Evolutionary conservation across 35 echinoderm and acorn worm genomes (phyloP).

Genomic region (Amphiura filiformis): DNA sequence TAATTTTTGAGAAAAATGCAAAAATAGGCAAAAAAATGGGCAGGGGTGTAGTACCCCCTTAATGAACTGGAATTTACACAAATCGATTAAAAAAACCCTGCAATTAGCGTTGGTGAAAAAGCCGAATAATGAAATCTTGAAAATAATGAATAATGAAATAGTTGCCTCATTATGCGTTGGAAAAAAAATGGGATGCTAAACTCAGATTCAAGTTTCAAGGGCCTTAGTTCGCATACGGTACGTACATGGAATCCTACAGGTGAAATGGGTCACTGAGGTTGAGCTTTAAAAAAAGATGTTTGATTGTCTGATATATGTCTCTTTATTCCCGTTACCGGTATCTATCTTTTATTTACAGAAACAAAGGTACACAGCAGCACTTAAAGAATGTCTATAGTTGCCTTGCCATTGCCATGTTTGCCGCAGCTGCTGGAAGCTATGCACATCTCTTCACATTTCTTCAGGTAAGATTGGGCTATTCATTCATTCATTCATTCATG

Average conservation of each 20-base stretch:
- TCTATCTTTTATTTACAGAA: constrained; percentile 29
- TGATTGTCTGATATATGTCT: neutral
- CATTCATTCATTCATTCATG: too few relatives aligned
- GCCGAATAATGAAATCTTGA: too few relatives aligned
- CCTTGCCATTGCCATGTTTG: constrained; percentile 84
- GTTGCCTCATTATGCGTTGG: too few relatives aligned
- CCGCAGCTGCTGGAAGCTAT: constrained; percentile 82
- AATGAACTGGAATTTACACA: too few relatives aligned
- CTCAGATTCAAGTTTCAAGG: neutral
- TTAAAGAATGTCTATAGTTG: constrained; percentile 97
- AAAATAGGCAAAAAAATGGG: too few relatives aligned
- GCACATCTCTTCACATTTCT: constrained; percentile 76
- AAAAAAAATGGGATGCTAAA: too few relatives aligned
- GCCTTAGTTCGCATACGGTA: neutral
- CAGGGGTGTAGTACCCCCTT: too few relatives aligned
- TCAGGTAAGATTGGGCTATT: too few relatives aligned
- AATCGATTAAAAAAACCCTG: too few relatives aligned
- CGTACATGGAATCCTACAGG: neutral
- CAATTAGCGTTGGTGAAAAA: too few relatives aligned
- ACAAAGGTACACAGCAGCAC: constrained; percentile 60
- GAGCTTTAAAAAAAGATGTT: neutral
- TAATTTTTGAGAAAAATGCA: too few relatives aligned
- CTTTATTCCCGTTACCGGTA: neutral
- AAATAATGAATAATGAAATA: too few relatives aligned
- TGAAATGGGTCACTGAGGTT: neutral